Base-by-base conservation (phyloP, 2,888 invertebrate genomes). In the Lissonota sp. region DNA sequence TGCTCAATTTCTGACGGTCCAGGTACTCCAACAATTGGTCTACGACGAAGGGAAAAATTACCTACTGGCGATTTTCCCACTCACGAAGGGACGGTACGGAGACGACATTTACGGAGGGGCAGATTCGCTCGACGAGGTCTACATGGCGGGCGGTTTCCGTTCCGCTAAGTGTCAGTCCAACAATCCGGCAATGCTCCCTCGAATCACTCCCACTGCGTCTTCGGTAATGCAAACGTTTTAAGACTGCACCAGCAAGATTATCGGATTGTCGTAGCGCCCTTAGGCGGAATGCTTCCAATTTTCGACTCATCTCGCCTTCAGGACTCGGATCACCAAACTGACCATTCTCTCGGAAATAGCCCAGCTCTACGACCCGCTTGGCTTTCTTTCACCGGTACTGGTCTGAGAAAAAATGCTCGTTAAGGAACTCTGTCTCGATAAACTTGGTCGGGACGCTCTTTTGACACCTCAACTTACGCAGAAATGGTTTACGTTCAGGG, bases 1-100 rank as follows among this genome's bases (percentile, higher is more conserved):
- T 0, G 49, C 72, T 39, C 58, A 60, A 42, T 10, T 73, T 8
- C 55, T 62, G n/a, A 64, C 55, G 0, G 64, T 37, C 10, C 37
- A n/a, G n/a, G 57, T 5, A 5, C 8, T 57, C 26, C 26, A 37
- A n/a, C n/a, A n/a, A n/a, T n/a, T n/a, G 51, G 51, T n/a, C 2
- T 1, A 1, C 1, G 5, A 51, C 51, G 51, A 51, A 51, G 51
- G 51, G 37, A 8, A 0, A 4, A 16, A 6, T 16, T 0, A 5
- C 4, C 3, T 16, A 12, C 55, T 6, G 55, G 3, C 6, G 6
- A 16, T 6, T 55, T 55, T 16, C 14, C n/a, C n/a, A n/a, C n/a
- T n/a, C n/a, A n/a, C n/a, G n/a, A n/a, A n/a, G n/a, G n/a, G n/a
- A n/a, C n/a, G n/a, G n/a, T n/a, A n/a, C n/a, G n/a, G n/a, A n/a